Evolutionary conservation across 2,113 vertebrate genomes (phyloP).

Genomic region (Salvator merianae): DNA sequence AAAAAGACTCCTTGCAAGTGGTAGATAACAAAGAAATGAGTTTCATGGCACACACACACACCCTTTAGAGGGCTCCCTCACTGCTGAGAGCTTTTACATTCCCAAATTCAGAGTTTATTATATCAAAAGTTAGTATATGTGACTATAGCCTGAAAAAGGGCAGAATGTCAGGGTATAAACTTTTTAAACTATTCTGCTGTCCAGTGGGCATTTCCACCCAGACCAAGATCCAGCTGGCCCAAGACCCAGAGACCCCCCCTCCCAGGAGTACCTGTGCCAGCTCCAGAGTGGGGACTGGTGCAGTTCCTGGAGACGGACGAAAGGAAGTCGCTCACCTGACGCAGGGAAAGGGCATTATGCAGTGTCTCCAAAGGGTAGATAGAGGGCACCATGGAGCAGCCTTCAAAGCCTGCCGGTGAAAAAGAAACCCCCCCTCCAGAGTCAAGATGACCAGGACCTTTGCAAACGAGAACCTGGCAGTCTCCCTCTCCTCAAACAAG

Average conservation of each 20-base stretch:
- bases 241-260: too few species aligned
- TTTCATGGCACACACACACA: not conserved
- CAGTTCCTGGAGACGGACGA: conserved; percentile 85
- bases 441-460: not conserved
- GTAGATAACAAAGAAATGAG: too few species aligned
- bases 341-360: conserved; percentile 96
- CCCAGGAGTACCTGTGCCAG: conserved; percentile 81
- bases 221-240: not conserved
- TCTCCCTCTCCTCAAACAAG: too few species aligned
- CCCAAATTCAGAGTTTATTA: not conserved
- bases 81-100: not conserved
- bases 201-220: not conserved
- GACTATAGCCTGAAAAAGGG: not conserved
- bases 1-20: not conserved
- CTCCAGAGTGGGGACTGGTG: conserved; percentile 79
- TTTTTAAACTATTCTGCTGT: not conserved
- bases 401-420: conserved; percentile 90
- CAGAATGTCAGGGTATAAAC: not conserved
- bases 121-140: not conserved
- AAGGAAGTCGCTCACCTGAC: conserved; percentile 93
- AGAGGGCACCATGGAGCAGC: conserved; percentile 98
- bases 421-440: conserved; percentile 43
- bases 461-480: not conserved
- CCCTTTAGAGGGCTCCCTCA: not conserved
- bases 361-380: conserved; percentile 97